A percentile compares a stretch with the other conserved stretches of the same genome.
These are phyloP conservation scores for Oreortyx pictus DNA, from an alignment of 2,797 vertebrate species.

Conservation along the genomic window DNA sequence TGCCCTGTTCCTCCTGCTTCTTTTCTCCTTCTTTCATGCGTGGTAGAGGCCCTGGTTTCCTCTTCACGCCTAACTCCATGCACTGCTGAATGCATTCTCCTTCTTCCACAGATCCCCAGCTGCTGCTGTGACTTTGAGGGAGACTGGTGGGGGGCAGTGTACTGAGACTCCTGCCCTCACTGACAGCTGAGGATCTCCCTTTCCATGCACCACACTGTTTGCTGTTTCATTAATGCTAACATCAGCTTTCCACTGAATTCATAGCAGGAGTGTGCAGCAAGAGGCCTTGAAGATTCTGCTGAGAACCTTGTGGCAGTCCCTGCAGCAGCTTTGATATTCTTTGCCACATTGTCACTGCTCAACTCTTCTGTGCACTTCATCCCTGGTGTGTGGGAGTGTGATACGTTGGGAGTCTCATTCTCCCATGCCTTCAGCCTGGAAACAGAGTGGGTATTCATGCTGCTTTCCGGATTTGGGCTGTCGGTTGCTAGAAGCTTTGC, in stretches of 20 bases:
- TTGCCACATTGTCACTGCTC: not conserved
- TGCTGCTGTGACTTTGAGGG: not conserved
- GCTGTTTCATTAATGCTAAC: not conserved
- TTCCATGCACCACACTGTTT: not conserved
- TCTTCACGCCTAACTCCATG: not conserved
- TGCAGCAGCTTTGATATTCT: constrained; percentile 8
- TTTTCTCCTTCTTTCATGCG: not conserved
- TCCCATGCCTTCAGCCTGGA: not conserved
- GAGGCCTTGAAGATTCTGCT: constrained; percentile 24
- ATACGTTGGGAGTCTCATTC: not conserved
- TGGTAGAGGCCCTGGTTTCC: not conserved
- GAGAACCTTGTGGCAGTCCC: not conserved
- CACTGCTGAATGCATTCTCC: not conserved
- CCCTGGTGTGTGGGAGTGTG: constrained; percentile 9
- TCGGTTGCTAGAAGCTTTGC: not conserved
- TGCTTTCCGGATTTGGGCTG: not conserved
- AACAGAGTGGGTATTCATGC: not conserved
- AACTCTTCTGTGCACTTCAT: not conserved
- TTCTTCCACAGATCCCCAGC: not conserved
- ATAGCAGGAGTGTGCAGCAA: not conserved
- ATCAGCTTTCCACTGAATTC: not conserved
- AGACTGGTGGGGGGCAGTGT: not conserved
- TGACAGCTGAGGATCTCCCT: accelerated
- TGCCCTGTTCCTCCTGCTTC: not conserved
- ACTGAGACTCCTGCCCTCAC: not conserved